Conservation (phyloP, 2,797 vertebrate species). For the Hydrolagus colliei region DNA sequence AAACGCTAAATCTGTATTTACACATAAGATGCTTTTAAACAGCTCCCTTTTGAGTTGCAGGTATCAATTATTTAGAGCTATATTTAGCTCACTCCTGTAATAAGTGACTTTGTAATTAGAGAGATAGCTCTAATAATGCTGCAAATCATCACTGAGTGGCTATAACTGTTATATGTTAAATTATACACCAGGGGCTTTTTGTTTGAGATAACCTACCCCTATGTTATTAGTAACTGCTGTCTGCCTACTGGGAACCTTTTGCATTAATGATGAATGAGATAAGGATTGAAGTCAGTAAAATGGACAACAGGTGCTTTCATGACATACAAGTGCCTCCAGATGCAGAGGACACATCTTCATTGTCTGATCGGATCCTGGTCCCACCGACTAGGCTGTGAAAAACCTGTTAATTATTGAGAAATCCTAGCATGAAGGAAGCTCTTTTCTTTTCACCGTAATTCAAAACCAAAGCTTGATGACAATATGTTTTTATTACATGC, state of each 20-base stretch:
- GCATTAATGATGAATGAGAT: background rate
- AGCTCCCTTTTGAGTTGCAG: background rate
- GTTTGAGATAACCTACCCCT: background rate
- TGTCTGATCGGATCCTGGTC: too few species aligned
- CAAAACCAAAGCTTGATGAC: too few species aligned
- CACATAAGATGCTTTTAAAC: background rate
- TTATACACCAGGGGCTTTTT: background rate
- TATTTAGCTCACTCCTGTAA: background rate
- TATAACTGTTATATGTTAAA: background rate
- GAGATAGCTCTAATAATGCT: background rate
- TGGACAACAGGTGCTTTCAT: background rate
- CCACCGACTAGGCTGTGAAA: too few species aligned
- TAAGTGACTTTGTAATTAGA: background rate
- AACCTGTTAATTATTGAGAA: too few species aligned
- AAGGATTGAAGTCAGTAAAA: background rate
- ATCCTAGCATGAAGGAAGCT: too few species aligned
- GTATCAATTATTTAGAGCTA: background rate
- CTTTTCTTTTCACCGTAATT: too few species aligned
- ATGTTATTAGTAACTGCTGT: background rate
- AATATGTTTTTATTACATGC: too few species aligned
- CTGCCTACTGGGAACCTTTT: background rate
- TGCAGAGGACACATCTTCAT: too few species aligned
- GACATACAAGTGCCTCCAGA: too few species aligned
- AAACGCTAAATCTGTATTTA: background rate
- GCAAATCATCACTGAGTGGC: background rate